phyloP scores from a whole-genome alignment of 2,888 invertebrate species.

The Sarcophaga caerulescens region DNA sequence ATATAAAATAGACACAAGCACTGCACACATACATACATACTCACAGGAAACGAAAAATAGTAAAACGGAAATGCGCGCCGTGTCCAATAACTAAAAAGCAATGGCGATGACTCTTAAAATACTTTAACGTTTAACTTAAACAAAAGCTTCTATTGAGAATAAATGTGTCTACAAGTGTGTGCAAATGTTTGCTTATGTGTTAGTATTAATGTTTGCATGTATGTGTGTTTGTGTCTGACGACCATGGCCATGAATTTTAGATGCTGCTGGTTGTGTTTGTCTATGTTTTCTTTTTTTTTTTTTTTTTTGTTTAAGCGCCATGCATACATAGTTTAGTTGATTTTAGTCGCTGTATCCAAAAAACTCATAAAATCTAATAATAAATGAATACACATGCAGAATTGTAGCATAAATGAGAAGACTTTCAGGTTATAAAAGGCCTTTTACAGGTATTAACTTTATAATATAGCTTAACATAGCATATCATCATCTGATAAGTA shows the following conservation, averaged over 20 bases:
- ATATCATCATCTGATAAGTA: no score
- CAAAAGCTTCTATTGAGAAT: conserved; percentile 3
- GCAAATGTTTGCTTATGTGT: neutral
- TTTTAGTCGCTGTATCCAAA: neutral
- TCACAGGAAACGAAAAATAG: conserved; percentile 46
- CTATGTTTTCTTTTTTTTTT: conserved; percentile 10
- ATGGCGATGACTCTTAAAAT: conserved; percentile 59
- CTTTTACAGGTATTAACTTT: neutral
- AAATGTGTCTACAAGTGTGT: no score
- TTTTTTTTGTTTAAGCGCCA: neutral
- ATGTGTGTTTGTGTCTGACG: conserved; percentile 30
- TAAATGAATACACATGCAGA: neutral
- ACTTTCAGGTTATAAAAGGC: neutral
- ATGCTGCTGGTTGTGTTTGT: conserved; percentile 22
- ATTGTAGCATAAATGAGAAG: no score
- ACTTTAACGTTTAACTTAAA: conserved; percentile 48
- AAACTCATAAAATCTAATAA: neutral
- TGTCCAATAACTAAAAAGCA: conserved; percentile 34
- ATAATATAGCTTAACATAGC: no score
- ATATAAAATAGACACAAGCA: neutral
- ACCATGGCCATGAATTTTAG: conserved; percentile 66
- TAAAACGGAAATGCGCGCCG: conserved; percentile 60
- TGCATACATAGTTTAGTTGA: conserved; percentile 11
- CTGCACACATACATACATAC: neutral
- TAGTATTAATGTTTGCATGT: conserved; percentile 10